Evolutionary conservation across 2,888 invertebrate genomes (phyloP), one percentile per base, ranked within the genome.

Genomic region (Aromia moschata): DNA sequence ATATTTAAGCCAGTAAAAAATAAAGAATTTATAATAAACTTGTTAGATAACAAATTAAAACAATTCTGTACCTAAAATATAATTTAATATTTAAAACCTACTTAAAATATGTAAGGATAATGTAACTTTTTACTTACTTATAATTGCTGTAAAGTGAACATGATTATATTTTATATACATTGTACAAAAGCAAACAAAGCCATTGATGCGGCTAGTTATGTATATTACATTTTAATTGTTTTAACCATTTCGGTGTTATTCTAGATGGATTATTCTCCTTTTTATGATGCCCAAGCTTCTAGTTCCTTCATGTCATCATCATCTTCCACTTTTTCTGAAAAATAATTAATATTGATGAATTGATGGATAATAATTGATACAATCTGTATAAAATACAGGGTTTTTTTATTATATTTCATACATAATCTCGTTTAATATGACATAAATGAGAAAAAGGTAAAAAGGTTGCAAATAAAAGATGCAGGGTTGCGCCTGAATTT

Each of bases 281-380:
- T n/a, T 57, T 88, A 91, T 71, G 89, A 87, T 60, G 91, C 89
- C 91, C 91, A 92, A 17, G 87, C 85, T 76, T 89, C 84, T 59
- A 92, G 81, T 80, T 90, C 89, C 77, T 89, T 89, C 84, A 92
- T 86, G 70, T 88, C 90, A 51, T 89, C 89, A 72, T 92, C 91
- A 64, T 88, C 87, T 68, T 88, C 88, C 36, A 83, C 83, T 69
- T 79, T 81, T 82, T 82, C 82, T 84, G 80, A 83, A 84, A 65
- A 77, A 83, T 74, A 67, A 68, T 9, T 55, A 38, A 45, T 45
- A 40, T 18, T 40, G 18, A 56, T 20, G 12, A 17, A 16, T n/a
- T n/a, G n/a, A n/a, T n/a, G n/a, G n/a, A n/a, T n/a, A n/a, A n/a
- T n/a, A n/a, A n/a, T n/a, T n/a, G n/a, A n/a, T n/a, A n/a, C n/a